Percentiles rank a stretch among this genome's conserved stretches.
phyloP scores from a whole-genome alignment of 2,888 invertebrate species.

The Eurytoma adleriae region DNA sequence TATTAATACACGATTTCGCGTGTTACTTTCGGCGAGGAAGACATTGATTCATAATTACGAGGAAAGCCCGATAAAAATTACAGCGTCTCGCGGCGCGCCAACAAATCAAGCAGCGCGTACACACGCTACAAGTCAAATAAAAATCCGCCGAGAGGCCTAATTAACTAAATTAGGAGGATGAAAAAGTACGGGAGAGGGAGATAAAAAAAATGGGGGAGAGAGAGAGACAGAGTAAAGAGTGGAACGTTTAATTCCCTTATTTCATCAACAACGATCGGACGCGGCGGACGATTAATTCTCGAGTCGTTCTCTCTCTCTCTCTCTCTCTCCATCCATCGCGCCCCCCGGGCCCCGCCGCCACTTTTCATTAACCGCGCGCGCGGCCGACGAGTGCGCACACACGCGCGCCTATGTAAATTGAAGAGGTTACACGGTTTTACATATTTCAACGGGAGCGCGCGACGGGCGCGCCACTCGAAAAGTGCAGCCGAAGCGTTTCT shows the following conservation, averaged over 20 bases:
- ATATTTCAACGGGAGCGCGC: constrained; percentile 73
- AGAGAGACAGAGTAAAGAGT: constrained; percentile 22
- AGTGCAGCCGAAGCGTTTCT: constrained; percentile 74
- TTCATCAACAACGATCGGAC: constrained; percentile 51
- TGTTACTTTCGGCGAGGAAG: too few relatives aligned
- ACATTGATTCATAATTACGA: background rate
- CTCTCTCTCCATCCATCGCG: constrained; percentile 11
- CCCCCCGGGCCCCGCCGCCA: constrained; percentile 45
- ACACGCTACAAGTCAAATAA: constrained; percentile 18
- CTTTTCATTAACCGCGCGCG: constrained; percentile 56
- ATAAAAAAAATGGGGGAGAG: background rate
- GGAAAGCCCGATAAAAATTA: background rate
- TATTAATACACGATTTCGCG: too few relatives aligned
- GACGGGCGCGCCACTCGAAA: constrained; percentile 69
- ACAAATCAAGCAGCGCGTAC: background rate
- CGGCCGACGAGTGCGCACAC: constrained; percentile 22
- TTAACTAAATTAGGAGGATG: constrained; percentile 48
- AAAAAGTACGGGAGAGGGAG: background rate
- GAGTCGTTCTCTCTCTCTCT: constrained; percentile 32
- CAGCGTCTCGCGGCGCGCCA: background rate
- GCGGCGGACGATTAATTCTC: constrained; percentile 62
- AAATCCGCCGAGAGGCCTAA: constrained; percentile 42
- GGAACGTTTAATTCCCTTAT: constrained; percentile 54
- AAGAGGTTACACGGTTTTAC: constrained; percentile 76
- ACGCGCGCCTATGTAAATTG: constrained; percentile 70